Evolutionary conservation across 1,140 invertebrate species (phyloP).

Genomic region (Microvelia longipes): DNA sequence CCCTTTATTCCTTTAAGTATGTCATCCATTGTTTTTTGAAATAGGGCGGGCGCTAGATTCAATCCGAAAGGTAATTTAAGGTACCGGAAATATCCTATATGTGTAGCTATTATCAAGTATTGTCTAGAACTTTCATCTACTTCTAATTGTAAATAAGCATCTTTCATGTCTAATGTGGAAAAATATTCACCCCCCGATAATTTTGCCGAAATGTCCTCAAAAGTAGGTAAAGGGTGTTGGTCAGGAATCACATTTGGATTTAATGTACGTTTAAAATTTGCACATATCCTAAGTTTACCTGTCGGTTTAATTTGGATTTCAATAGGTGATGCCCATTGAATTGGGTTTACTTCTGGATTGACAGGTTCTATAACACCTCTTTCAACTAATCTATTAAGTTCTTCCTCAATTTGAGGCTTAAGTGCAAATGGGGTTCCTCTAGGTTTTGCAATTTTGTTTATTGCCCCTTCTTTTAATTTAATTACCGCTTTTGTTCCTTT

Average conservation of each 20-base stretch:
- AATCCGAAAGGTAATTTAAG: background rate
- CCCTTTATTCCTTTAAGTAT: background rate
- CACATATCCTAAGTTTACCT: too few relatives aligned
- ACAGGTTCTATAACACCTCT: background rate
- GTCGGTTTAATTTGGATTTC: background rate
- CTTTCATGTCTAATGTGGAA: background rate
- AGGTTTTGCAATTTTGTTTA: background rate
- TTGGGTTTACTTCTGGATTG: background rate
- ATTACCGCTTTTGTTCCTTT: conserved; percentile 18
- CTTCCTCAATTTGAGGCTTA: background rate
- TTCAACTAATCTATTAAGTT: background rate
- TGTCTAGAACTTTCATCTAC: background rate
- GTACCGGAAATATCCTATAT: background rate
- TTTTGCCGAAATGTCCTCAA: background rate
- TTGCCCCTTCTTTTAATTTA: background rate
- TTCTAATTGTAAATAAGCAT: background rate
- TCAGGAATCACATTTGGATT: background rate
- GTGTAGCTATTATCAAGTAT: background rate
- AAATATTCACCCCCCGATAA: background rate
- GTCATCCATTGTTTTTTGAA: background rate
- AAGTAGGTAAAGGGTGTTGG: background rate
- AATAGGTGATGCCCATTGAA: background rate
- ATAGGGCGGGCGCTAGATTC: background rate
- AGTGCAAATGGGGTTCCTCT: background rate
- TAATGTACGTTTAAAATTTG: background rate